Conservation (phyloP, 2,113 vertebrate genomes). For the Cephalopterus ornatus region DNA sequence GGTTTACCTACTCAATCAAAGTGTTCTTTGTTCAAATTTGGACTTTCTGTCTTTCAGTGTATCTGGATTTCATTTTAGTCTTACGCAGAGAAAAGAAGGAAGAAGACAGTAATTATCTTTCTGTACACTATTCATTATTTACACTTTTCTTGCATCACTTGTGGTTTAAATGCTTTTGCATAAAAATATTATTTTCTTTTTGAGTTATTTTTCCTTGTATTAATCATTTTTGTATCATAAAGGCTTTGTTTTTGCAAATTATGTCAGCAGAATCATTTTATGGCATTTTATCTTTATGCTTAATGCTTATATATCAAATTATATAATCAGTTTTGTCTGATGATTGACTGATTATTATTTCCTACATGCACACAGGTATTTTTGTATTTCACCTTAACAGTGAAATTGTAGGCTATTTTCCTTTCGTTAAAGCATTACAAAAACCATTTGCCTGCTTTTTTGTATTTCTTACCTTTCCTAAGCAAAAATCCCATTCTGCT, state of each 20-base stretch:
- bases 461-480: slow-evolving; percentile 47
- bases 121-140: background rate
- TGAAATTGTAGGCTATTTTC: slow-evolving; percentile 36
- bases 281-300: slow-evolving; percentile 50
- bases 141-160: background rate
- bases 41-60: background rate
- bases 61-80: background rate
- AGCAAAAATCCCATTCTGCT: background rate
- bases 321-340: slow-evolving; percentile 44
- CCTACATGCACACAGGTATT: slow-evolving; percentile 12
- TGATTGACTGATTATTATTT: slow-evolving; percentile 69
- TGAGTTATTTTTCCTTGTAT: background rate
- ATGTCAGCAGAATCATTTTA: slow-evolving; percentile 14
- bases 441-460: slow-evolving; percentile 3
- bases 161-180: slow-evolving; percentile 1
- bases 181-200: background rate
- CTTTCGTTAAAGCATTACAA: slow-evolving; percentile 49
- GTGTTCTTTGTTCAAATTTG: background rate
- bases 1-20: background rate
- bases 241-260: slow-evolving; percentile 13
- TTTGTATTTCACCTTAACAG: slow-evolving; percentile 45
- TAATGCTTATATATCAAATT: slow-evolving; percentile 39
- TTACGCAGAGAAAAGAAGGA: background rate
- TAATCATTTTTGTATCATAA: background rate
- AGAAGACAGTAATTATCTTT: slow-evolving; percentile 1